Conservation (phyloP, 2,797 vertebrate species). For the Ctenopoma kingsleyae region DNA sequence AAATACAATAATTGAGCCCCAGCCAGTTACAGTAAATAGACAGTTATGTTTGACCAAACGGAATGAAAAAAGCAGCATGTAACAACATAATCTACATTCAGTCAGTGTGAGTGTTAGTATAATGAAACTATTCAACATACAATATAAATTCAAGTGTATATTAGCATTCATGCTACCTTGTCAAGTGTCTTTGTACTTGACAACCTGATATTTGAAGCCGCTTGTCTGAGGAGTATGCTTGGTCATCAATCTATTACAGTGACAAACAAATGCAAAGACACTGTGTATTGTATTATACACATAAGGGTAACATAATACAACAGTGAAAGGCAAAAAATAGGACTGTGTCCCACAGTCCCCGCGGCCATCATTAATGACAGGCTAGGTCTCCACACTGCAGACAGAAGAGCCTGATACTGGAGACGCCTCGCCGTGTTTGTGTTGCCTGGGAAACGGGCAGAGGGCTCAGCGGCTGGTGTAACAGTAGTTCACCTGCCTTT, state of each 20-base stretch:
- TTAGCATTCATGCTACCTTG: neutral
- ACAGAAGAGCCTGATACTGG: slow-evolving; percentile 76
- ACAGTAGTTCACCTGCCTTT: slow-evolving; percentile 66
- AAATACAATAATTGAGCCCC: neutral
- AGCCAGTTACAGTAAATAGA: neutral
- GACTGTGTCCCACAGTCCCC: slow-evolving; percentile 57
- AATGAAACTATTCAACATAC: neutral
- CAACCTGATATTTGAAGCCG: neutral
- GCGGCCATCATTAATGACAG: slow-evolving; percentile 75
- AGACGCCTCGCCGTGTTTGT: slow-evolving; percentile 77
- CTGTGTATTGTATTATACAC: slow-evolving; percentile 17
- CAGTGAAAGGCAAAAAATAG: slow-evolving; percentile 57
- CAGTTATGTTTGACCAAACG: neutral
- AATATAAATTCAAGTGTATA: neutral
- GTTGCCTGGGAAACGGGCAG: slow-evolving; percentile 77
- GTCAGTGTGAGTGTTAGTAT: neutral
- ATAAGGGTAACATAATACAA: slow-evolving; percentile 43
- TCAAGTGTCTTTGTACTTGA: neutral
- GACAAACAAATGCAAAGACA: slow-evolving; percentile 4
- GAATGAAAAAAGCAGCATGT: neutral
- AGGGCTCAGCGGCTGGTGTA: slow-evolving; percentile 57
- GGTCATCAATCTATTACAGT: neutral
- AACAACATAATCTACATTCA: neutral
- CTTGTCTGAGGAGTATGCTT: neutral
- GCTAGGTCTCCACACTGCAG: slow-evolving; percentile 65